Evolutionary conservation across 1,140 invertebrate species (phyloP), one percentile per base, ranked within the genome.

Genomic region (Branchinecta lindahli): DNA sequence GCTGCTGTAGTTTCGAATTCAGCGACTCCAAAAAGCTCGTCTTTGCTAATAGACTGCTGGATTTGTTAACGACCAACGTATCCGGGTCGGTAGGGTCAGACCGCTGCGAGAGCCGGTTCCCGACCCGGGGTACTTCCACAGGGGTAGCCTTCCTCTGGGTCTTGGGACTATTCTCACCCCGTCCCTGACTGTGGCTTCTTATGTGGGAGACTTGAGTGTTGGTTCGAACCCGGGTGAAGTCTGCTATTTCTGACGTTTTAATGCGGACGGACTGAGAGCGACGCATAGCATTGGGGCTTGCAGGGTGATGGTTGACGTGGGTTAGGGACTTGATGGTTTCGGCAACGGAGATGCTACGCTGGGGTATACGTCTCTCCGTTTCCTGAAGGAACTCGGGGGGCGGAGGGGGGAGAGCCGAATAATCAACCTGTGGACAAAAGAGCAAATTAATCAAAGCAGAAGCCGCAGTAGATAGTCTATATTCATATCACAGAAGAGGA

Each of bases 251-350:
- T 2, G 66, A n/a, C 8, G 47, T 68, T 12, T 68, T 66, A 9
- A 72, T 46, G 61, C 72, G 68, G 66, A 76, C 44, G 12, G 76
- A 77, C 67, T 77, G 74, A 8, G 77, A 83, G 44, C 87, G 83
- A 8, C 90, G 83, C 15, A 91, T 80, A 5, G 88, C 82, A 69
- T 86, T 87, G 1, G 91, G 91, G 75, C 89, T 92, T 2, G 89
- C 88, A 0, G 91, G 90, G 73, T 88, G 90, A 77, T 92, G 90
- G 75, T 89, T 88, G 71, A 91, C 78, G 76, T 91, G 89, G 0
- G 89, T 91, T 70, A 93, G 78, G 21, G 88, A 89, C 76, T 89
- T 88, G 10, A 93, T 89, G 0, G 90, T 90, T 78, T 92, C 90
- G 4, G 89, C 89, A n/a, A 93, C 90, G 75, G 86, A 88, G 66